A percentile compares a stretch with the other conserved stretches of the same genome.
phyloP scores from a whole-genome alignment of 2,888 invertebrate species.

The Aleiodes testaceus region DNA sequence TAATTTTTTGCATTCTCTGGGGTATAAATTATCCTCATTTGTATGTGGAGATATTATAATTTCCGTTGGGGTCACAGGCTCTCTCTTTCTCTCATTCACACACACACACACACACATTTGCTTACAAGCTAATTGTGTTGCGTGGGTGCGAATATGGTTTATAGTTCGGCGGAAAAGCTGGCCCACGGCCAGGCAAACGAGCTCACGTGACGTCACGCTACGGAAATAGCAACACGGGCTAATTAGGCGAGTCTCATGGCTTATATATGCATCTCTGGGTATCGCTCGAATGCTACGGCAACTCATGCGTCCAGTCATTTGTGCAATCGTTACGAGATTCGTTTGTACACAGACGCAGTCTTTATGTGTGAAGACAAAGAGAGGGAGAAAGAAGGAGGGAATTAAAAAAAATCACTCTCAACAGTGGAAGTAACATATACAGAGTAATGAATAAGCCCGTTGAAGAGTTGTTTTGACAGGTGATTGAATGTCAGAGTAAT shows the following conservation, averaged over 20 bases:
- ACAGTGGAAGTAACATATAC: slow-evolving; percentile 26
- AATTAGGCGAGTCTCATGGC: slow-evolving; percentile 66
- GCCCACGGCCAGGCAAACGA: slow-evolving; percentile 69
- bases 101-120: slow-evolving; percentile 28
- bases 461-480: slow-evolving; percentile 39
- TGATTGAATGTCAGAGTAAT: slow-evolving; percentile 20
- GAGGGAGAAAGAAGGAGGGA: too few relatives aligned
- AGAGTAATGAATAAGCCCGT: slow-evolving; percentile 11
- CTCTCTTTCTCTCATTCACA: slow-evolving; percentile 8
- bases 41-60: slow-evolving; percentile 10
- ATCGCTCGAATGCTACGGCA: slow-evolving; percentile 64
- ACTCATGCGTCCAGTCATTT: slow-evolving; percentile 65
- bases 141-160: slow-evolving; percentile 72
- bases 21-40: slow-evolving; percentile 22
- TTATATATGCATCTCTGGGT: slow-evolving; percentile 42
- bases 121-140: slow-evolving; percentile 69
- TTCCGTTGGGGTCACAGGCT: slow-evolving; percentile 20
- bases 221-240: slow-evolving; percentile 69
- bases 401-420: slow-evolving; percentile 36
- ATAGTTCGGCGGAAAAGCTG: slow-evolving; percentile 71
- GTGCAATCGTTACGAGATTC: slow-evolving; percentile 50
- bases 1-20: background rate
- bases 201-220: slow-evolving; percentile 72
- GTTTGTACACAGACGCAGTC: background rate
- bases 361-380: background rate